Percentiles rank a stretch among this genome's conserved stretches.
phyloP scores from a whole-genome alignment of 2,888 invertebrate species.

The Netelia inedita region DNA sequence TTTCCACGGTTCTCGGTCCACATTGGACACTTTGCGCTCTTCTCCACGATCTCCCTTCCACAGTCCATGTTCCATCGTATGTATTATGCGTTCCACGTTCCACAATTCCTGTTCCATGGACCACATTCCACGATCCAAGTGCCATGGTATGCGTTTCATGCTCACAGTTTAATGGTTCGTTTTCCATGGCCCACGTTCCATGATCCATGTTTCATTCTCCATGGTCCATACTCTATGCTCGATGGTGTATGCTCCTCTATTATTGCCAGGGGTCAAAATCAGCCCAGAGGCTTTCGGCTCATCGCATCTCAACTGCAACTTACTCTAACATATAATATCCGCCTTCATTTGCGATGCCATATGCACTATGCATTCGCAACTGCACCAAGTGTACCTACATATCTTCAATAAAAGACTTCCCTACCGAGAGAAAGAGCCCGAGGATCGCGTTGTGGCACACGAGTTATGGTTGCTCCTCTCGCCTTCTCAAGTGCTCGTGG shows the following conservation, averaged over 20 bases:
- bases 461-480: slow-evolving; percentile 33
- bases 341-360: background rate
- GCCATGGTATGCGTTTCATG: too few relatives aligned
- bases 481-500: slow-evolving; percentile 35
- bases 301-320: slow-evolving; percentile 29
- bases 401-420: slow-evolving; percentile 15
- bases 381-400: background rate
- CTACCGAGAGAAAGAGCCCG: slow-evolving; percentile 7
- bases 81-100: too few relatives aligned
- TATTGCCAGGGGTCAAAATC: slow-evolving; percentile 20
- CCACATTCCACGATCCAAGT: too few relatives aligned
- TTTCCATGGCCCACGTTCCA: too few relatives aligned
- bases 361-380: slow-evolving; percentile 16
- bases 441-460: slow-evolving; percentile 16
- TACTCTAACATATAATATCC: slow-evolving; percentile 35
- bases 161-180: too few relatives aligned
- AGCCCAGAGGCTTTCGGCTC: background rate
- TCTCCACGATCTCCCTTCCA: too few relatives aligned
- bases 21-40: too few relatives aligned
- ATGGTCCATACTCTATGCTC: too few relatives aligned
- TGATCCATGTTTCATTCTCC: too few relatives aligned
- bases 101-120: too few relatives aligned
- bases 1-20: too few relatives aligned
- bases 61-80: too few relatives aligned
- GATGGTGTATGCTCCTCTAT: background rate